These are phyloP conservation scores for Mesochorus sp. DNA, from an alignment of 2,888 invertebrate species.

Conservation along the genomic window DNA sequence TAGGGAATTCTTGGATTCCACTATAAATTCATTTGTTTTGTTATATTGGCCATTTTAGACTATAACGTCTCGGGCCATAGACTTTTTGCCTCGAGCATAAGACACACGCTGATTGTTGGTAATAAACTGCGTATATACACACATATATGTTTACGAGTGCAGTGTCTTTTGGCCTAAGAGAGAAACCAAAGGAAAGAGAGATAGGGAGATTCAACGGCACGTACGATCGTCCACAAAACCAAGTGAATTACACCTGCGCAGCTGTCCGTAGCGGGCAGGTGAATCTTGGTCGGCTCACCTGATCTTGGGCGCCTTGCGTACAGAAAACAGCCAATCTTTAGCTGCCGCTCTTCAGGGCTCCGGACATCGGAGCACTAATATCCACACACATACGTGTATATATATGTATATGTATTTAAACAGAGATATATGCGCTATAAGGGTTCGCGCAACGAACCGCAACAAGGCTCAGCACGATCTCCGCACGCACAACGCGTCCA, in stretches of 20 bases:
- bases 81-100: slow-evolving; percentile 19
- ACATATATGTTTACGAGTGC: neutral
- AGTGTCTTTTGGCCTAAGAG: slow-evolving; percentile 23
- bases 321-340: slow-evolving; percentile 68
- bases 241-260: slow-evolving; percentile 80
- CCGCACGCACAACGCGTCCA: slow-evolving; percentile 28
- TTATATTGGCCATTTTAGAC: slow-evolving; percentile 54
- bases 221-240: slow-evolving; percentile 74
- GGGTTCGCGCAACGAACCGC: slow-evolving; percentile 49
- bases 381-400: slow-evolving; percentile 13
- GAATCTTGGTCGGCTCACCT: slow-evolving; percentile 78
- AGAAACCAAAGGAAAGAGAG: slow-evolving; percentile 21
- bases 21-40: slow-evolving; percentile 59
- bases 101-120: slow-evolving; percentile 5
- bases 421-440: neutral
- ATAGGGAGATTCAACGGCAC: slow-evolving; percentile 61
- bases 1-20: slow-evolving; percentile 43
- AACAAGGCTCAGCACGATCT: slow-evolving; percentile 31
- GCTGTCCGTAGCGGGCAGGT: slow-evolving; percentile 78
- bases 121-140: slow-evolving; percentile 20
- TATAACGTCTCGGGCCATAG: slow-evolving; percentile 36
- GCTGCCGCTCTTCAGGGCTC: slow-evolving; percentile 43
- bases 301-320: slow-evolving; percentile 71
- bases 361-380: slow-evolving; percentile 9
- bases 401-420: neutral